Evolutionary conservation across 2,797 vertebrate genomes (phyloP), one percentile per base, ranked within the genome.

Genomic region (Anabas testudineus): DNA sequence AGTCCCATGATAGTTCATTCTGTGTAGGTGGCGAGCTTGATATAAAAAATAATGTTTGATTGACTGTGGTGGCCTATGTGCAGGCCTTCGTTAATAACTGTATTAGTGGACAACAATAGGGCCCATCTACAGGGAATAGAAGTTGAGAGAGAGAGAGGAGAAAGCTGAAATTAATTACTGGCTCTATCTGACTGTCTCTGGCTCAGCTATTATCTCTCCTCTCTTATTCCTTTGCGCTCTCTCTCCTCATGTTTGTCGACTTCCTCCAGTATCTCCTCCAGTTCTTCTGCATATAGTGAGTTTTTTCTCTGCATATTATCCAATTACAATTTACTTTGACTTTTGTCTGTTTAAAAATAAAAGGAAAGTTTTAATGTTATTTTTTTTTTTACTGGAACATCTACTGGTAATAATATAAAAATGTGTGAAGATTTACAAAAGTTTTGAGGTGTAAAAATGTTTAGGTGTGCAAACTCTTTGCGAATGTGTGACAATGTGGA

Each of bases 101-200:
- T 81, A 86, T 91, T 88, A 90, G 82, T 75, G 74, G 89, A 87
- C 86, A 91, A 92, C 90, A 92, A 88, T 87, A 53, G 81, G 69
- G 71, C 69, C 74, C 13, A 60, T 88, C 91, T 74, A 10, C 56
- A 36, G 90, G 86, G 88, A 86, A 78, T 68, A 45, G 78, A 84
- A 55, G 72, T 70, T 69, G 46, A 74, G 65, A 73, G 80, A 56
- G 61, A 75, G 75, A 77, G 76, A 70, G 76, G 52, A 69, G 70
- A 78, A 80, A 75, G 70, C 72, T 78, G 79, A 90, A 91, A 93
- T 90, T 90, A 93, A 93, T 91, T 90, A 91, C 85, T 87, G 78
- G 58, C 73, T 82, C 81, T 85, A 85, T 86, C 76, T 85, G 67
- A 83, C 86, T 83, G 87, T 88, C 90, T 86, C 72, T 53, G 67